Evolutionary conservation across 2,113 vertebrate species (phyloP).

Genomic region (Lepus americanus): DNA sequence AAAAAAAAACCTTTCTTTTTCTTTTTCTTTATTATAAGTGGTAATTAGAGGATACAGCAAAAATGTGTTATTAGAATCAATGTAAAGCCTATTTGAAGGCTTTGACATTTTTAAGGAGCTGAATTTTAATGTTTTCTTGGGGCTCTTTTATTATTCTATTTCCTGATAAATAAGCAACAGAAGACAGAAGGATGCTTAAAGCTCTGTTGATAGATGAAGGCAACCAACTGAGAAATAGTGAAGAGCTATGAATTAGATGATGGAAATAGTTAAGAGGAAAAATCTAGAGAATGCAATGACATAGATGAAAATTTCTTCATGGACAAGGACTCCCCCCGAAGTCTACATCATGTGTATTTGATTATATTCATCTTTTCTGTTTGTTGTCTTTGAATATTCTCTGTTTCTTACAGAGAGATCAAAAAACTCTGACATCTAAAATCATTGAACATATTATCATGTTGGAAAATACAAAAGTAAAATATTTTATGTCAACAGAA

Average conservation of each 20-base stretch:
- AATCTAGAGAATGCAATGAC: not conserved
- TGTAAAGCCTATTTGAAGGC: not conserved
- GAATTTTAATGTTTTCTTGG: not conserved
- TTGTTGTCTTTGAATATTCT: not conserved
- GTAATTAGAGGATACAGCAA: not conserved
- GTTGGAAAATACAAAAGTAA: not conserved
- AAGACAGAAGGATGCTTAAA: not conserved
- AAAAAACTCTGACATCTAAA: not conserved
- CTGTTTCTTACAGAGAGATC: not conserved
- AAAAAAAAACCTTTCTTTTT: not conserved
- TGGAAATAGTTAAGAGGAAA: not conserved
- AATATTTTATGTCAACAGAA: not conserved
- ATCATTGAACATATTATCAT: not conserved
- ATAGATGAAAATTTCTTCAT: not conserved
- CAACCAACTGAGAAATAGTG: not conserved
- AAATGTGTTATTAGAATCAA: not conserved
- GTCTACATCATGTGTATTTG: not conserved
- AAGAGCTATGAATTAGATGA: not conserved
- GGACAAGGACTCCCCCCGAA: not conserved
- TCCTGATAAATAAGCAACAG: not conserved
- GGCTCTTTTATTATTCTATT: not conserved
- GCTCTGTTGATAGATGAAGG: not conserved
- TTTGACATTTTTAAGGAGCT: not conserved
- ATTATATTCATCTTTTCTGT: not conserved
- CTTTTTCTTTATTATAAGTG: not conserved